Evolutionary conservation across 1,140 invertebrate species (phyloP), one percentile per base, ranked within the genome.

Genomic region (Ylistrum balloti): DNA sequence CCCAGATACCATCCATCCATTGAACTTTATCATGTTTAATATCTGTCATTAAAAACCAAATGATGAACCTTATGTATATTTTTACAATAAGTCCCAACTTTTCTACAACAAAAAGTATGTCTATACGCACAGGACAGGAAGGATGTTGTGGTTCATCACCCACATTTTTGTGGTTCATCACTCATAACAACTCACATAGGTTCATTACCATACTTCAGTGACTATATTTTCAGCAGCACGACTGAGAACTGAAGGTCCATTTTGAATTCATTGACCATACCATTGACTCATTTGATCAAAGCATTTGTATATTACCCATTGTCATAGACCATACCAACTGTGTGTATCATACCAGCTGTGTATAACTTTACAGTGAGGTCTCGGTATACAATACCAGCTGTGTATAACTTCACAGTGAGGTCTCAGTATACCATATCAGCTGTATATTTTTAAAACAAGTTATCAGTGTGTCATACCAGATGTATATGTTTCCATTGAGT

Each of bases 11-110:
- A 74, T 74, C 56, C 56, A 74, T 74, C 56, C 56, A 74, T 74
- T 74, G 22, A 74, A 74, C 56, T 74, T 74, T 5, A 74, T 74
- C 28, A n/a, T 74, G 56, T 74, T 38, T 5, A 38, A 13, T 7
- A 74, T 74, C 56, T 22, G 56, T 74, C 56, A 74, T 74, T 74
- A n/a, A 74, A 74, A 74, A 74, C 56, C 56, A 74, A 74, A 28
- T 74, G 56, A 74, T 74, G 56, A 74, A 74, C 56, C 56, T 74
- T 74, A 74, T 74, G 56, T 74, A 74, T 74, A 28, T 74, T 74
- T 74, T 74, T 74, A 74, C 56, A 74, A 74, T 9, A 74, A 45
- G 5, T 9, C 20, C 41, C 41, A 45, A 74, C 22, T 74, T 74
- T 74, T 74, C 56, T 74, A 74, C 56, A 74, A 74, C 56, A 74